phyloP scores from a whole-genome alignment of 2,113 vertebrate species.

The Pelecanoides urinatrix region DNA sequence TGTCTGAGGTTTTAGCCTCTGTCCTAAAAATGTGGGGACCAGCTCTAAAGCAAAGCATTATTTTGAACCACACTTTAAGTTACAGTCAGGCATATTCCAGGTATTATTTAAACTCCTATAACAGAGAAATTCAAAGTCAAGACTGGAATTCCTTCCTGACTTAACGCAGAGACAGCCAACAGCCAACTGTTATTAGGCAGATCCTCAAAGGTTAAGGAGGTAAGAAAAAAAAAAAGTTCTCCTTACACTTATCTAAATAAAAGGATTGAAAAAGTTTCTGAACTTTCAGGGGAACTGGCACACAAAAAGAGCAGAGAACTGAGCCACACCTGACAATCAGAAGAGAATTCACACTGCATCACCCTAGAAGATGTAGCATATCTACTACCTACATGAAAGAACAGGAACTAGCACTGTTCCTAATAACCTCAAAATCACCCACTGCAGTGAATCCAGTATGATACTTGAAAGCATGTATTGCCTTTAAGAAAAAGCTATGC shows the following conservation, averaged over 20 bases:
- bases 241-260: neutral
- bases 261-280: neutral
- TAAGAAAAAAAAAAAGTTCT: neutral
- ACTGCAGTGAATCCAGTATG: too few species aligned
- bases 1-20: neutral
- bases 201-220: neutral
- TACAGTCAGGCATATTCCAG: neutral
- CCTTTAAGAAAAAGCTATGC: too few species aligned
- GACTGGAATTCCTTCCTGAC: neutral
- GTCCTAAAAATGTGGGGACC: neutral
- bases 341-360: too few species aligned
- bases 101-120: slow-evolving; percentile 24
- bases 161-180: neutral
- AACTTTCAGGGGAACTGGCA: neutral
- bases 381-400: too few species aligned
- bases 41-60: neutral
- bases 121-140: slow-evolving; percentile 16
- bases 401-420: too few species aligned
- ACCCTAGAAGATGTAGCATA: too few species aligned
- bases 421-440: too few species aligned
- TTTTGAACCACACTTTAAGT: neutral
- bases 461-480: too few species aligned
- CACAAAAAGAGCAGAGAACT: too few species aligned
- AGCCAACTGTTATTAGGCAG: neutral
- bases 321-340: too few species aligned